Base-by-base conservation (phyloP, 2,797 vertebrate genomes). In the Danio albolineatus region DNA sequence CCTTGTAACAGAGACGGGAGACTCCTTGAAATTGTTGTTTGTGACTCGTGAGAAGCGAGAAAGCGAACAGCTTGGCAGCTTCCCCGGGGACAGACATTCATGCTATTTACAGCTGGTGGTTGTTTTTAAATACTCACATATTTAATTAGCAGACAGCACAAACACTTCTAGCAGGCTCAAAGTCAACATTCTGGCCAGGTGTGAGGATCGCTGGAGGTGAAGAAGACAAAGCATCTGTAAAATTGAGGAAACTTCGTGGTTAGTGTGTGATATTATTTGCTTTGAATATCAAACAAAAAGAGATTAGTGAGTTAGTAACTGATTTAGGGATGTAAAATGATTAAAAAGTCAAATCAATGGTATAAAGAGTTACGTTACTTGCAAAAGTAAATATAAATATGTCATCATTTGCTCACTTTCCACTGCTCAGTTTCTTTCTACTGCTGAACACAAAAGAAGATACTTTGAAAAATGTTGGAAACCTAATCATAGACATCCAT, bases 81-180 rank as follows among this genome's bases (percentile, higher is more conserved):
- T 93, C 91, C 93, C 41, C 28, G 85, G 93, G 92, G 91, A 88
- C 78, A 74, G 89, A 90, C 90, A 92, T 91, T 89, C 87, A 86
- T 89, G 89, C 88, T 82, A 85, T 88, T 87, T 89, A 91, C 93
- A 95, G 91, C 92, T 94, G 88, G 92, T 91, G 89, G 86, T 83
- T 88, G 86, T 91, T 92, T 92, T 92, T 92, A 94, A 92, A 94
- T 93, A 94, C 94, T 94, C 92, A 91, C 91, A 94, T 94, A 93
- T 93, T 94, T 93, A 94, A 94, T 94, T 89, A 92, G 88, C 84
- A 85, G 85, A 90, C 92, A 89, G 89, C 85, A 85, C 84, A 87
- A 86, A 86, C 78, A 84, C 74, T 82, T 78, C 77, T 80, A 53
- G 53, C 61, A 83, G 57, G 64, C 57, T 71, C 51, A 51, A 65